Percentiles rank a stretch among this genome's conserved stretches.
Evolutionary conservation across 1,140 invertebrate species (phyloP).

Genomic region (Drosophila novamexicana): DNA sequence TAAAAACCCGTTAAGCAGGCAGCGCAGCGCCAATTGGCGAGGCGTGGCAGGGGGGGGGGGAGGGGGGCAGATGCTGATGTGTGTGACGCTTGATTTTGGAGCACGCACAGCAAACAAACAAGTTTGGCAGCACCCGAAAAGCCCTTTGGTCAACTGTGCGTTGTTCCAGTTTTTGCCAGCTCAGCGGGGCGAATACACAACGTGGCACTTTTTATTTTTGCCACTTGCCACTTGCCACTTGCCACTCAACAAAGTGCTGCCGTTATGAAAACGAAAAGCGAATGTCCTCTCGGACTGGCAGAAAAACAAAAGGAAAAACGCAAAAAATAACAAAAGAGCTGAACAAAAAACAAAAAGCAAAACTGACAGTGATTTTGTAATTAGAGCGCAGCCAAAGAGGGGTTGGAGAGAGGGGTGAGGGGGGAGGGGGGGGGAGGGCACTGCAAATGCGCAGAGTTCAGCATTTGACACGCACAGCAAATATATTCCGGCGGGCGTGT

Average conservation of each 20-base stretch:
- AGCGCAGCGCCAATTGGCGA: not conserved
- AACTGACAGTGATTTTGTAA: constrained; percentile 61
- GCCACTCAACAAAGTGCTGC: constrained; percentile 62
- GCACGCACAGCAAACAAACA: constrained; percentile 55
- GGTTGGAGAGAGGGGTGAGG: not conserved
- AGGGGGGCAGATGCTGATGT: not conserved
- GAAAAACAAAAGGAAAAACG: constrained; percentile 14
- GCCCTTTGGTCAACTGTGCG: constrained; percentile 49
- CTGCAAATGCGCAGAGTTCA: constrained; percentile 62
- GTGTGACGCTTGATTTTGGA: constrained; percentile 37
- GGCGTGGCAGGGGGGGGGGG: not conserved
- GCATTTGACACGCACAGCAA: constrained; percentile 75
- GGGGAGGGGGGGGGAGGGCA: not conserved
- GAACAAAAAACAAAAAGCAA: not conserved
- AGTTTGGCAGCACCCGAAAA: constrained; percentile 24
- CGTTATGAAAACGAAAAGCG: constrained; percentile 47
- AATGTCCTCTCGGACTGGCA: constrained; percentile 44
- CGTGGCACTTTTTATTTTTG: constrained; percentile 51
- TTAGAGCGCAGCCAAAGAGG: constrained; percentile 52
- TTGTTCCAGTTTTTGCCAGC: constrained; percentile 45
- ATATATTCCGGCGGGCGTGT: constrained; percentile 34
- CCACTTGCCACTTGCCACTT: constrained; percentile 36
- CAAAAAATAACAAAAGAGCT: not conserved
- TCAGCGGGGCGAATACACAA: constrained; percentile 67
- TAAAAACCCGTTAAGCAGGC: constrained; percentile 47